Base-by-base conservation (phyloP, 2,888 invertebrate genomes). In the Gastrophysa polygoni region DNA sequence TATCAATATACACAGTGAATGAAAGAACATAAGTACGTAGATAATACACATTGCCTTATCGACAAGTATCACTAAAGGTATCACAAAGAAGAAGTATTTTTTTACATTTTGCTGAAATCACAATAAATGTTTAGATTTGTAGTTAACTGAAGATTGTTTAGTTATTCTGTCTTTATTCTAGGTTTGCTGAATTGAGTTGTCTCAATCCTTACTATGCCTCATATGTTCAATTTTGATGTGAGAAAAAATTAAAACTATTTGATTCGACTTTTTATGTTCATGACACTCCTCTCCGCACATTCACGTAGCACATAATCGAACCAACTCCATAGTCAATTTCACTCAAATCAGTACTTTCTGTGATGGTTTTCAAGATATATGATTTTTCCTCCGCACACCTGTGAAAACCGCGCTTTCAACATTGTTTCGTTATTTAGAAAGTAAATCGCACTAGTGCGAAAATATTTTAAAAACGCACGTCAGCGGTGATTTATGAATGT, bases 41-140 rank as follows among this genome's bases (percentile, higher is more conserved):
- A n/a, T n/a, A n/a, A n/a, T n/a, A 64, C 61, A 64, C 66, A 66
- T 59, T 60, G 70, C 71, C 69, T 71, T 71, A 71, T 73, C 75
- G 72, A 75, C 67, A 67, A 66, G 69, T 71, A 70, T 71, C 73
- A 70, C 65, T 69, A 70, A 67, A 38, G 11, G 38, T 38, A 43
- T 74, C 73, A 75, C 75, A 72, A 73, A 75, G 73, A 75, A 76
- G 72, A 70, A 74, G 74, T 77, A 76, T 77, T 75, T 77, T 77
- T 77, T 77, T 77, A 77, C 75, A 76, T 77, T 77, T 75, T 76
- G 77, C 75, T 77, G 72, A 71, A 68, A 67, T 64, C 68, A 64
- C 69, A 60, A 64, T 64, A 57, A 14, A 38, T 38, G 38, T 38
- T 57, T 66, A 48, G 54, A 47, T n/a, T 57, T 59, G 54, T 57